Conservation (phyloP, 1,140 invertebrate species). For the Eumaeus atala region DNA sequence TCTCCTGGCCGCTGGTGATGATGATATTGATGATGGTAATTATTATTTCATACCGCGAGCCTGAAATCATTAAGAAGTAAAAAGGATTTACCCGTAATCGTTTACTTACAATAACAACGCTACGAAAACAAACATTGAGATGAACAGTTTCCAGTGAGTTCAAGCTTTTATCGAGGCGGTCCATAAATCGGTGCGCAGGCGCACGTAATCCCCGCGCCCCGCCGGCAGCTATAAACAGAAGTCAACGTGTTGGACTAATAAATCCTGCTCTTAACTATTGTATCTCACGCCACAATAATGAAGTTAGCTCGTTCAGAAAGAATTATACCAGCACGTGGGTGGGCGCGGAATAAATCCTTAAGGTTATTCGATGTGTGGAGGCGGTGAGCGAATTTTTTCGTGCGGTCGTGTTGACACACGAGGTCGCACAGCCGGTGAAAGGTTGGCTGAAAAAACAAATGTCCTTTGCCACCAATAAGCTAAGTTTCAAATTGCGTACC, state of each 20-base stretch:
- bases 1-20: too few species aligned
- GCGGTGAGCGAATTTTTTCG: conserved; percentile 63
- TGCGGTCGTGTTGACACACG: conserved; percentile 45
- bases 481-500: conserved; percentile 39
- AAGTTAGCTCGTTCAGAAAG: conserved; percentile 71
- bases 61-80: too few species aligned
- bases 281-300: conserved; percentile 73
- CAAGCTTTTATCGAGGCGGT: conserved; percentile 70
- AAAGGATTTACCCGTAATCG: too few species aligned
- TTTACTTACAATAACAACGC: too few species aligned
- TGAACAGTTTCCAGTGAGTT: conserved; percentile 62
- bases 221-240: conserved; percentile 69
- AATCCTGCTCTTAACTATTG: conserved; percentile 73
- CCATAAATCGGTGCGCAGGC: conserved; percentile 68
- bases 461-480: conserved; percentile 21
- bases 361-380: conserved; percentile 50
- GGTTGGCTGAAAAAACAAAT: conserved; percentile 64
- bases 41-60: too few species aligned
- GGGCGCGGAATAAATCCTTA: conserved; percentile 44
- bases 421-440: conserved; percentile 54
- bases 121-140: conserved; percentile 32
- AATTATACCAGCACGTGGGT: conserved; percentile 69
- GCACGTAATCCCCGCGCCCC: conserved; percentile 62
- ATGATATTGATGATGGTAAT: too few species aligned
- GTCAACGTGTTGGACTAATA: conserved; percentile 72